Evolutionary conservation across 2,113 vertebrate species (phyloP), one percentile per base, ranked within the genome.

Genomic region (Clinocottus analis): DNA sequence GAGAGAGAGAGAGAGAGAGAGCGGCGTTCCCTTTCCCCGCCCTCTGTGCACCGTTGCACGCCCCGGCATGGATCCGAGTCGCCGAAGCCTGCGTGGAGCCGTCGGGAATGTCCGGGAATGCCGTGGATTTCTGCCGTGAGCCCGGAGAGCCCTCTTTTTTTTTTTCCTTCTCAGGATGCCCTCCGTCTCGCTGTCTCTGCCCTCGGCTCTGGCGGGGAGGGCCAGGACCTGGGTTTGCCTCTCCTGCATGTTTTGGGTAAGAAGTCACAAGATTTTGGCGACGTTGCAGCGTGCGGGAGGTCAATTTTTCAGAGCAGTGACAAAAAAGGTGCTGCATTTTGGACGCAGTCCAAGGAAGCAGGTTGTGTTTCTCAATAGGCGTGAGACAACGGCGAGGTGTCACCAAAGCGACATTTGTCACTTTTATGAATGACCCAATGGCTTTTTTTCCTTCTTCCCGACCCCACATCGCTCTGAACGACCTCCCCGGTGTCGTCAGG

Each of bases 231-330:
- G 96, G 96, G 94, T 97, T 74, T 97, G 96, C 86, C 94, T 97
- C 74, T 96, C 96, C 90, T 97, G 96, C 90, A 95, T 96, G 96
- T 96, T 96, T 69, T 96, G 96, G 96, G 96, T 97, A 95, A 92
- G 93, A 72, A 25, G 51, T 19, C 21, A 2, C 17, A 16, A n/a
- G n/a, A 25, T 17, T 23, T 23, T 5, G 39, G 72, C 39, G 33
- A 33, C 5, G 27, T 37, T 12, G 1, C 33, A 58, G 59, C 0
- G 16, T 4, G 21, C 21, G 4, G 41, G 14, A 27, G 13, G 61
- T 4, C 23, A 12, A 13, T 6, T 27, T 62, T 45, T 23, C 6
- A 60, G n/a, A 25, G n/a, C 31, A 27, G 12, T 16, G 17, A 25
- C 27, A 49, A n/a, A n/a, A n/a, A 19, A 33, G 25, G 7, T 10